Evolutionary conservation across 2,888 invertebrate species (phyloP).

Genomic region (Drosophila prostipennis): DNA sequence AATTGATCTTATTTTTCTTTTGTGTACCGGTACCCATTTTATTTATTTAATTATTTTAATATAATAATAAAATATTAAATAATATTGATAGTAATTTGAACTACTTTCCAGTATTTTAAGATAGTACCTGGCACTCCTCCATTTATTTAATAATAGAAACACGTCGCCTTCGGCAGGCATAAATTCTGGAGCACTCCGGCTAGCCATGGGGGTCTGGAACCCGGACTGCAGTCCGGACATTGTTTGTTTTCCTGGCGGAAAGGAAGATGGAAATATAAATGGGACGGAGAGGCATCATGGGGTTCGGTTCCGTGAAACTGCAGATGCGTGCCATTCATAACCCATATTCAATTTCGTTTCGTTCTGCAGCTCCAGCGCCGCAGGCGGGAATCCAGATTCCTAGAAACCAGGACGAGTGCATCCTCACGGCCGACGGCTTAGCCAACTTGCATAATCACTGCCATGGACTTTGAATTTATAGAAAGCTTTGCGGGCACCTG

Average conservation of each 20-base stretch:
- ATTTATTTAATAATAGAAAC: not conserved
- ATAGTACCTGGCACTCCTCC: not conserved
- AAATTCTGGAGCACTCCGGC: constrained; percentile 45
- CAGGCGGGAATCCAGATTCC: constrained; percentile 37
- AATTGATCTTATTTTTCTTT: too few species aligned
- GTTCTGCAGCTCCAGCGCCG: constrained; percentile 57
- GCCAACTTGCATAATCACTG: constrained; percentile 73
- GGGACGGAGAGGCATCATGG: not conserved
- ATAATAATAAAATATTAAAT: too few species aligned
- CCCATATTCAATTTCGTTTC: constrained; percentile 75
- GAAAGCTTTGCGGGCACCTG: constrained; percentile 73
- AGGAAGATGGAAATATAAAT: constrained; percentile 30
- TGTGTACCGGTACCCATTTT: too few species aligned
- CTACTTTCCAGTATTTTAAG: not conserved
- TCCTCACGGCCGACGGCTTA: constrained; percentile 27
- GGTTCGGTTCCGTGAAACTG: not conserved
- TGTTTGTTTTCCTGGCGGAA: constrained; percentile 41
- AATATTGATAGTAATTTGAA: too few species aligned
- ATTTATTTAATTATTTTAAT: too few species aligned
- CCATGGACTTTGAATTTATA: constrained; percentile 73
- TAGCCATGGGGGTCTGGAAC: constrained; percentile 42
- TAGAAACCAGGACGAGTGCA: constrained; percentile 14
- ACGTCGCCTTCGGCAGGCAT: constrained; percentile 30
- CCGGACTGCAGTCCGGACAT: constrained; percentile 30
- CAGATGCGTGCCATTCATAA: constrained; percentile 62